Evolutionary conservation across 2,113 vertebrate species (phyloP).

Genomic region (Parus major): DNA sequence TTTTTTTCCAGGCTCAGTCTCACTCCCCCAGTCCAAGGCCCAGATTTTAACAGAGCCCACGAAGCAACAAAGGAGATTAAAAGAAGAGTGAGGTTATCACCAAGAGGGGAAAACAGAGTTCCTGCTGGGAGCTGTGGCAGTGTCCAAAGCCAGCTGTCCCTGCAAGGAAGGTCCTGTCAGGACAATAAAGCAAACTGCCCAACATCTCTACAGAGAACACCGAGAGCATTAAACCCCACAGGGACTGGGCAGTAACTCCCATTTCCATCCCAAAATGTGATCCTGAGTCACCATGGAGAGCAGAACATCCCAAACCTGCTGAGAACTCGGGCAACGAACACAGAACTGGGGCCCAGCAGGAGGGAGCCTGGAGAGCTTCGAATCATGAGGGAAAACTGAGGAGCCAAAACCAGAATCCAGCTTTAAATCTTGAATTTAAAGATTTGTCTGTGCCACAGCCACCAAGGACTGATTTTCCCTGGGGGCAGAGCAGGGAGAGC

Average conservation of each 20-base stretch:
- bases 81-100: not conserved
- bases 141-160: not conserved
- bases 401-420: not conserved
- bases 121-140: not conserved
- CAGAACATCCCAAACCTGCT: not conserved
- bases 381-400: not conserved
- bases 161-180: not conserved
- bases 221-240: fast-evolving
- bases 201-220: not conserved
- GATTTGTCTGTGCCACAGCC: not conserved
- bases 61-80: not conserved
- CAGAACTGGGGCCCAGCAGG: not conserved
- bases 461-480: not conserved
- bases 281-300: not conserved
- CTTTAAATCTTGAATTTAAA: not conserved
- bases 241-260: not conserved
- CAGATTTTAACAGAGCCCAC: not conserved
- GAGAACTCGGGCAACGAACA: not conserved
- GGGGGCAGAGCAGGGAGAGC: not conserved
- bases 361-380: not conserved
- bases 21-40: not conserved
- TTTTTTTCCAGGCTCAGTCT: not conserved
- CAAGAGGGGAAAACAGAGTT: fast-evolving
- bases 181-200: not conserved
- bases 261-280: not conserved